These are phyloP conservation scores for Zaprionus capensis DNA, from an alignment of 1,140 invertebrate species.

Conservation along the genomic window DNA sequence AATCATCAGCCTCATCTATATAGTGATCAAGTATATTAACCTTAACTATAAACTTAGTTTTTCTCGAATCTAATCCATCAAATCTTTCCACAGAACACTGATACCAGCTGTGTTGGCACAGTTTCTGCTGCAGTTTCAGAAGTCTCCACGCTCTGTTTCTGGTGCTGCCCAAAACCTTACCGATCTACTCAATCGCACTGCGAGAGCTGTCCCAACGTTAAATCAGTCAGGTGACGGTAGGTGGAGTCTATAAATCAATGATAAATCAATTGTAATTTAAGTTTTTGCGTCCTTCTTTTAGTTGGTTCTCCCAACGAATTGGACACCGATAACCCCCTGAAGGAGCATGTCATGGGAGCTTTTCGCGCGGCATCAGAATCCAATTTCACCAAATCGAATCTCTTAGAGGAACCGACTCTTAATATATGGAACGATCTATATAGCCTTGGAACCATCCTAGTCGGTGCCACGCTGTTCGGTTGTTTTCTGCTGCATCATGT, in stretches of 20 bases:
- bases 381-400: constrained; percentile 21
- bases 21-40: constrained; percentile 84
- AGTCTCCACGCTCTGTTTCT: background rate
- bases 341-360: constrained; percentile 27
- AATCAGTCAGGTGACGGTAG: constrained; percentile 14
- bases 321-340: constrained; percentile 29
- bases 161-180: constrained; percentile 11
- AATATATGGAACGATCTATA: constrained; percentile 71
- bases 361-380: background rate
- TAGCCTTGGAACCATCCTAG: constrained; percentile 64
- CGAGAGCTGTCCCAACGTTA: constrained; percentile 34
- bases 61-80: background rate
- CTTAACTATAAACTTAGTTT: background rate
- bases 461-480: constrained; percentile 66
- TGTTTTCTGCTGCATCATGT: constrained; percentile 84
- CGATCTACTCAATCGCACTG: constrained; percentile 54
- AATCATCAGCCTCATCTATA: constrained; percentile 82
- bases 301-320: constrained; percentile 49
- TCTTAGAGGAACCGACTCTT: constrained; percentile 9
- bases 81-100: constrained; percentile 72
- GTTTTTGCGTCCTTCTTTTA: background rate
- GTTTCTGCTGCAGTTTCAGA: constrained; percentile 81
- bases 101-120: constrained; percentile 85
- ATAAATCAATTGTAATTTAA: background rate
- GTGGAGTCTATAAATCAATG: background rate